Evolutionary conservation across 2,797 vertebrate genomes (phyloP).

Genomic region (Rhincodon typus): DNA sequence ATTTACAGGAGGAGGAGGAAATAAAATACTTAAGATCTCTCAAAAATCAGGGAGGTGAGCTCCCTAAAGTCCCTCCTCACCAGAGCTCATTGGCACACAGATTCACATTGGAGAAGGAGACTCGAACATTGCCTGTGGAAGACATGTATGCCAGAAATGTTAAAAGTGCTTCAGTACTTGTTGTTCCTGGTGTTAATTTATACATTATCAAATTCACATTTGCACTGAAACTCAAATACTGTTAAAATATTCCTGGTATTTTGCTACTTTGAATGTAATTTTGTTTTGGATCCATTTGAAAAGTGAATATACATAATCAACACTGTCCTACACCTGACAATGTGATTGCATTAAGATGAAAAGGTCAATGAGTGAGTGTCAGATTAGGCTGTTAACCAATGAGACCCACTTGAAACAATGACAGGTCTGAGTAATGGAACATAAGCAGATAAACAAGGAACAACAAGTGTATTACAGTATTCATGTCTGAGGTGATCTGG

Average conservation of each 20-base stretch:
- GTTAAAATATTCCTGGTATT: neutral
- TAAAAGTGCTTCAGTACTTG: neutral
- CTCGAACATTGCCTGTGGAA: neutral
- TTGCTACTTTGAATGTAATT: neutral
- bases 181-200: neutral
- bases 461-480: neutral
- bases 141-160: neutral
- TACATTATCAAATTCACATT: neutral
- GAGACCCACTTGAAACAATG: neutral
- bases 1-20: neutral
- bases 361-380: no score
- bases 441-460: neutral
- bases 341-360: no score
- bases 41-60: neutral
- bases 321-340: no score
- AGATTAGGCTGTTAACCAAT: neutral
- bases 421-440: neutral
- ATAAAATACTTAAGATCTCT: neutral
- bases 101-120: neutral
- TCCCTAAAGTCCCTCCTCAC: neutral
- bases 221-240: neutral
- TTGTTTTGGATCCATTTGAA: neutral
- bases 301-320: no score
- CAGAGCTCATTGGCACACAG: neutral
- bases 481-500: neutral